A percentile compares a stretch with the other conserved stretches of the same genome.
These are phyloP conservation scores for Enteromius anoplus DNA, from an alignment of 2,797 vertebrate genomes.

Conservation along the genomic window DNA sequence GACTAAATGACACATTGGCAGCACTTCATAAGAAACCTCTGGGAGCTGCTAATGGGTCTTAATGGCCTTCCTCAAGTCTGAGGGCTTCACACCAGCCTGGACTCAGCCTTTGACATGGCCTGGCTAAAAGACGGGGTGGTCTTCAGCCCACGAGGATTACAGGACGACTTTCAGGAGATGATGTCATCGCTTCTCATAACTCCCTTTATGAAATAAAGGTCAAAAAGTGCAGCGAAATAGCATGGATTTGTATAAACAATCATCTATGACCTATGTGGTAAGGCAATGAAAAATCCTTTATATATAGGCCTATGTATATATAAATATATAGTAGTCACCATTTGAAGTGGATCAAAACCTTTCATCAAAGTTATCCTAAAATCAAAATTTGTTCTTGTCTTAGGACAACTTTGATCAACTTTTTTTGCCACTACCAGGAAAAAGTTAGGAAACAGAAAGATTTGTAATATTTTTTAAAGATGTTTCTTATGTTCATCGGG, in stretches of 20 bases:
- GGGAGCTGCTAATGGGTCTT: conserved; percentile 85
- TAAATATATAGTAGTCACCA: too few relatives aligned
- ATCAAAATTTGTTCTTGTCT: too few relatives aligned
- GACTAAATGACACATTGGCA: conserved; percentile 80
- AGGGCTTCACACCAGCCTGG: conserved; percentile 73
- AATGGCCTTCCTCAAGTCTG: conserved; percentile 77
- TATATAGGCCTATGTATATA: too few relatives aligned
- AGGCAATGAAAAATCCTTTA: not conserved
- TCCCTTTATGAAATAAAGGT: not conserved
- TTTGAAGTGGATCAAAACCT: too few relatives aligned
- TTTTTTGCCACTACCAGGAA: too few relatives aligned
- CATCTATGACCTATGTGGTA: not conserved
- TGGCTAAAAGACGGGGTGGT: conserved; percentile 66
- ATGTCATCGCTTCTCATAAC: not conserved
- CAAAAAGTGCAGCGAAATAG: not conserved
- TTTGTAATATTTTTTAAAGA: too few relatives aligned
- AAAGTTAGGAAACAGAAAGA: too few relatives aligned
- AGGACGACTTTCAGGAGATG: not conserved
- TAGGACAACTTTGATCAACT: too few relatives aligned
- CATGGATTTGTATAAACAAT: not conserved
- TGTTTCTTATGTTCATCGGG: too few relatives aligned
- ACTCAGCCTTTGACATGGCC: conserved; percentile 71
- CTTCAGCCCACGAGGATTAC: conserved; percentile 51
- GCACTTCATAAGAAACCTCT: conserved; percentile 83
- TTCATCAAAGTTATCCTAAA: too few relatives aligned